These are phyloP conservation scores for Branchellion lobata DNA, from an alignment of 2,888 invertebrate species.

Conservation along the genomic window DNA sequence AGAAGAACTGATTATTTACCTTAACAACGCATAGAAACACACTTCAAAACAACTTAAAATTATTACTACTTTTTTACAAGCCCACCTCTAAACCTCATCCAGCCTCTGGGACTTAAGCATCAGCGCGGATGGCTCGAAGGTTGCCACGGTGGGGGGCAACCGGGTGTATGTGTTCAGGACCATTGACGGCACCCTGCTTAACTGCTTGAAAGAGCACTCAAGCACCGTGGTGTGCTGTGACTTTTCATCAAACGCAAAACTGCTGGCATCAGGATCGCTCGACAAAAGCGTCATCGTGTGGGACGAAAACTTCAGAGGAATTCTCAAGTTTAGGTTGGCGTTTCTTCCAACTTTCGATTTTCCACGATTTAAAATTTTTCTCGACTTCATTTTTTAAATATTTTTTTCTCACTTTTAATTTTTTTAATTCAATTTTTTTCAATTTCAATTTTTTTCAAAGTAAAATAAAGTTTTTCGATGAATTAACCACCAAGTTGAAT, in stretches of 20 bases:
- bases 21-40: neutral
- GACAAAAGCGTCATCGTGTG: constrained; percentile 97
- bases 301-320: constrained; percentile 91
- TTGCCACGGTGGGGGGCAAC: constrained; percentile 90
- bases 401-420: neutral
- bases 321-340: constrained; percentile 88
- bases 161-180: constrained; percentile 93
- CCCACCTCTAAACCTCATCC: constrained; percentile 46
- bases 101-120: constrained; percentile 93
- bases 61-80: too few relatives aligned
- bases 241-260: constrained; percentile 88
- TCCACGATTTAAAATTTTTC: too few relatives aligned
- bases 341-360: neutral
- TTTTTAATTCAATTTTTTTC: too few relatives aligned
- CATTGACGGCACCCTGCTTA: constrained; percentile 82
- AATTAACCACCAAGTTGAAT: too few relatives aligned
- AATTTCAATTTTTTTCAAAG: too few relatives aligned
- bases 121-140: constrained; percentile 88
- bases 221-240: constrained; percentile 87
- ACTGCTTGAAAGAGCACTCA: constrained; percentile 91
- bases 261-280: constrained; percentile 93
- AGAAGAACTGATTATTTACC: neutral
- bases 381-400: neutral
- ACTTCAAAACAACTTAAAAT: neutral
- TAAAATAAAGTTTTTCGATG: too few relatives aligned